These are phyloP conservation scores for Sphyrna mokarran DNA, from an alignment of 2,113 vertebrate genomes.

Conservation along the genomic window DNA sequence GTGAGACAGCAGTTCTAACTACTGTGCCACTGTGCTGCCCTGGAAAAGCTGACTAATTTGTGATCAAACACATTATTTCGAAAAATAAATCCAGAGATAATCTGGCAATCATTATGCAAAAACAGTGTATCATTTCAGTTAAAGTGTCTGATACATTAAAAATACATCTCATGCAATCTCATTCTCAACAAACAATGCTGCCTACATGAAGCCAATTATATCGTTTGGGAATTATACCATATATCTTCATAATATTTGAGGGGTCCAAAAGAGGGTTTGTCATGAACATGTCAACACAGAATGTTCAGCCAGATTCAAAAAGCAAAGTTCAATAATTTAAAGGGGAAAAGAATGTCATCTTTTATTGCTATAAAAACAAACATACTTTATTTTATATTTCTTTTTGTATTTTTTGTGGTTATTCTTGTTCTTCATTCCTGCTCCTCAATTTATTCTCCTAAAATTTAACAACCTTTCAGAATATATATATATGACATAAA, in stretches of 20 bases:
- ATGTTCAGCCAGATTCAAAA: not conserved
- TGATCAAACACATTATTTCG: not conserved
- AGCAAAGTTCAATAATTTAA: not conserved
- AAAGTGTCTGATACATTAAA: not conserved
- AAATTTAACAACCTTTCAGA: constrained; percentile 30
- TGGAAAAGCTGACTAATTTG: not conserved
- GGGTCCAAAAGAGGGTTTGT: not conserved
- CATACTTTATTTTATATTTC: constrained; percentile 12
- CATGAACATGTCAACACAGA: not conserved
- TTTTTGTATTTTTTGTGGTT: constrained; percentile 17
- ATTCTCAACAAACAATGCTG: not conserved
- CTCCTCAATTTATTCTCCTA: not conserved
- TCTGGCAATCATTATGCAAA: not conserved
- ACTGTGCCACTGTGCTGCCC: too few species aligned
- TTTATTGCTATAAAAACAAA: constrained; percentile 3
- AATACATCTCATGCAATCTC: not conserved
- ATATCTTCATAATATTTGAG: not conserved
- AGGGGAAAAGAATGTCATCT: not conserved
- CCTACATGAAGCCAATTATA: not conserved
- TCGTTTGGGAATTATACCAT: not conserved
- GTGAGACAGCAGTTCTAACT: too few species aligned
- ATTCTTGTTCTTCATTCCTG: constrained; percentile 1
- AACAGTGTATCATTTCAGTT: not conserved
- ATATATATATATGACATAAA: not conserved
- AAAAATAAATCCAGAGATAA: not conserved